Evolutionary conservation across 2,113 vertebrate genomes (phyloP).

Genomic region (Scatophagus argus): DNA sequence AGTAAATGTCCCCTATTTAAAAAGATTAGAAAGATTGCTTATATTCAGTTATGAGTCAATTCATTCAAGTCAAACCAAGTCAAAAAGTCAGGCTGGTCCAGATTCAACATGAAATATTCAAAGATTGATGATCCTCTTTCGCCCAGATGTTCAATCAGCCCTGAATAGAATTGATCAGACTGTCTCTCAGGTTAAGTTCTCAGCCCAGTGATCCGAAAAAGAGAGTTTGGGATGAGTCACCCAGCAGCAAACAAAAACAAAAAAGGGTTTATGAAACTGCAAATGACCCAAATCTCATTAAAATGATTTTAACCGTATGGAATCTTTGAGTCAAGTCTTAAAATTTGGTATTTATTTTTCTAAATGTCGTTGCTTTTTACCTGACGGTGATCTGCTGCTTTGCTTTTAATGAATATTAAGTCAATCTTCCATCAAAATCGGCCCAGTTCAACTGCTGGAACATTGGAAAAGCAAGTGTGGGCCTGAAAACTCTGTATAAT

Average conservation of each 20-base stretch:
- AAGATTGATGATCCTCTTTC: neutral
- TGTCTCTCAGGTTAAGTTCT: neutral
- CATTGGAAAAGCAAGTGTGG: neutral
- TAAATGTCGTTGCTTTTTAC: neutral
- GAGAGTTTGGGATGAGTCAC: neutral
- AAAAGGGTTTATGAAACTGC: neutral
- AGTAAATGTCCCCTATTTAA: no score
- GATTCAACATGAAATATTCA: neutral
- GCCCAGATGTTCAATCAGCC: neutral
- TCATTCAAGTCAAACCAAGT: no score
- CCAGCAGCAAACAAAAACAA: neutral
- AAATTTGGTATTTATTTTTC: neutral
- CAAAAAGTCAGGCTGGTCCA: no score
- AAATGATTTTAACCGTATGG: neutral
- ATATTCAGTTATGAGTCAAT: no score
- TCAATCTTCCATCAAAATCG: neutral
- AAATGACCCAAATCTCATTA: neutral
- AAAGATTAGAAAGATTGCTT: no score
- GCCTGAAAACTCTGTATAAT: slow-evolving; percentile 13
- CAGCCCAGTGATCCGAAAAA: neutral
- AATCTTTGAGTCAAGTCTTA: no score
- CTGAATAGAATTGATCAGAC: neutral
- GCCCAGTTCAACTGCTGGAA: neutral
- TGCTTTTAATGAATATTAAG: neutral
- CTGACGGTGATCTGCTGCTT: neutral